phyloP scores from a whole-genome alignment of 2,888 invertebrate genomes.

The Hybos culiciformis region DNA sequence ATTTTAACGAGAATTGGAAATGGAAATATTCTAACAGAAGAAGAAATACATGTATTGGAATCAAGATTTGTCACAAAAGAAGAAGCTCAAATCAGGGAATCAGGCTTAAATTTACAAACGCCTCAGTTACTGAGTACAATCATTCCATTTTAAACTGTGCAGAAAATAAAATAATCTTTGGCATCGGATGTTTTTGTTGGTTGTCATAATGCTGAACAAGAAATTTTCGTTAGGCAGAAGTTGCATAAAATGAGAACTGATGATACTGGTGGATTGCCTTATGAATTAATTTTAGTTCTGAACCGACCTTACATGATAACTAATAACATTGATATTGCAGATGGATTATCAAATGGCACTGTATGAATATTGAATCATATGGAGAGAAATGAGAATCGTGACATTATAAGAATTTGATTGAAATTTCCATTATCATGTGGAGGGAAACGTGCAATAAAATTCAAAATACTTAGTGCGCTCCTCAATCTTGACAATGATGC shows the following conservation, averaged over 20 bases:
- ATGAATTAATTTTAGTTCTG: slow-evolving; percentile 15
- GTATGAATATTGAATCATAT: slow-evolving; percentile 19
- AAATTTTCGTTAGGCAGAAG: slow-evolving; percentile 10
- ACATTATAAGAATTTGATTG: slow-evolving; percentile 10
- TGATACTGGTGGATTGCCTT: slow-evolving; percentile 22
- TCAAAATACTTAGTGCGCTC: slow-evolving; percentile 7
- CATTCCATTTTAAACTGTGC: slow-evolving; percentile 6
- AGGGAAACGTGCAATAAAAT: slow-evolving; percentile 11
- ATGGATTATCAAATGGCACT: slow-evolving; percentile 24
- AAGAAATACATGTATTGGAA: slow-evolving; percentile 12
- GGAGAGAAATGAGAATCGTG: slow-evolving; percentile 13
- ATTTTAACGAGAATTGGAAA: slow-evolving; percentile 19
- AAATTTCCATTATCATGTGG: slow-evolving; percentile 8
- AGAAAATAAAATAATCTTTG: slow-evolving; percentile 10
- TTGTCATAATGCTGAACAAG: slow-evolving; percentile 8
- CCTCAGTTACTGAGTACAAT: slow-evolving; percentile 11
- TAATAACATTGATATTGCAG: slow-evolving; percentile 22
- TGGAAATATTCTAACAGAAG: slow-evolving; percentile 15
- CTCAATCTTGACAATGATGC: slow-evolving; percentile 7
- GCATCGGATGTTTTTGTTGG: slow-evolving; percentile 11
- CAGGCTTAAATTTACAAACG: slow-evolving; percentile 15
- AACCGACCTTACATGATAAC: slow-evolving; percentile 19
- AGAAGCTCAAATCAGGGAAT: slow-evolving; percentile 16
- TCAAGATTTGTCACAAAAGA: slow-evolving; percentile 16
- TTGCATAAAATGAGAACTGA: slow-evolving; percentile 15